These are phyloP conservation scores for Macrotus californicus DNA, from an alignment of 2,113 vertebrate genomes.

Conservation along the genomic window DNA sequence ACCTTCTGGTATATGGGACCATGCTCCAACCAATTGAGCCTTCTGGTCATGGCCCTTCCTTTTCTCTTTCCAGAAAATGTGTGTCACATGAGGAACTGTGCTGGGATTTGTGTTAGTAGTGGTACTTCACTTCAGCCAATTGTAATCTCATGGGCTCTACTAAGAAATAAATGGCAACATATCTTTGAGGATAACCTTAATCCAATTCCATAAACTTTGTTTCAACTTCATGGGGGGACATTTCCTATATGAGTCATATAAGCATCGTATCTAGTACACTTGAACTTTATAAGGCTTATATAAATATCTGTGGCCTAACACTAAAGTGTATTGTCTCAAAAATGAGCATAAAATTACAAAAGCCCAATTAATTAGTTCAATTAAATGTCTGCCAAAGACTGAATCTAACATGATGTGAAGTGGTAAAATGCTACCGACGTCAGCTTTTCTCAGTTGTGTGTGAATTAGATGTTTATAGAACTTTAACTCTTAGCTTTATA, in stretches of 20 bases:
- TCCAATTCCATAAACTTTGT: neutral
- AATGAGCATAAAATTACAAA: conserved; percentile 33
- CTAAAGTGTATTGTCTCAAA: neutral
- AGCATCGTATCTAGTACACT: neutral
- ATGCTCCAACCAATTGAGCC: no score
- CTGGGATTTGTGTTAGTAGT: neutral
- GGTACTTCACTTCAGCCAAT: neutral
- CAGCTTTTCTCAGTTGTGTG: neutral
- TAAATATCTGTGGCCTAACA: neutral
- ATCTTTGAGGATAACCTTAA: neutral
- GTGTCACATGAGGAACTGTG: neutral
- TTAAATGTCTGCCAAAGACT: neutral
- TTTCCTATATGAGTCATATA: neutral
- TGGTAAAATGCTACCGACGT: neutral
- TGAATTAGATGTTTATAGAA: neutral
- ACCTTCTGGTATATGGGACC: no score
- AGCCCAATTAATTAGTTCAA: conserved; percentile 29
- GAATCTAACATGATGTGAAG: neutral
- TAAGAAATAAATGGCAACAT: neutral
- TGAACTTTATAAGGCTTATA: neutral
- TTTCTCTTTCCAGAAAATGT: neutral
- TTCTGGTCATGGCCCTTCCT: neutral
- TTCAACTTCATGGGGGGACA: neutral
- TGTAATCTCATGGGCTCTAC: neutral
- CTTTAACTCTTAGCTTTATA: neutral